Percentiles rank a stretch among this genome's conserved stretches.
These are phyloP conservation scores for Litocranius walleri DNA, from an alignment of 2,113 vertebrate genomes.

Conservation along the genomic window DNA sequence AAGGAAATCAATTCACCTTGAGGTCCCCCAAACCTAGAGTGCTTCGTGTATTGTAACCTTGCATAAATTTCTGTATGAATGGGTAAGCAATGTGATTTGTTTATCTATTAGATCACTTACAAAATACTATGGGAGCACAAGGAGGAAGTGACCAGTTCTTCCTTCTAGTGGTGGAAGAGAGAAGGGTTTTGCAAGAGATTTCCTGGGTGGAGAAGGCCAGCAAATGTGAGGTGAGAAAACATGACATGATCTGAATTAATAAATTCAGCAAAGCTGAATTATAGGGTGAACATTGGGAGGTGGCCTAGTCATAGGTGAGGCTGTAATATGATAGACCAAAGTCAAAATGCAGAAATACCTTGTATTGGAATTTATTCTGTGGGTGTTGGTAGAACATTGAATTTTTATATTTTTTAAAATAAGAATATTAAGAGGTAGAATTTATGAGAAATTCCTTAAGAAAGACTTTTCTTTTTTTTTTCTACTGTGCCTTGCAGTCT, in stretches of 20 bases:
- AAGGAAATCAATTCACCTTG: background rate
- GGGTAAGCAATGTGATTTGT: background rate
- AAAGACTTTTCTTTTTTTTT: background rate
- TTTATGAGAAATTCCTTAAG: conserved; percentile 1
- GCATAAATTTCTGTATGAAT: background rate
- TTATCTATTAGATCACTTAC: background rate
- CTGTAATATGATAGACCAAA: background rate
- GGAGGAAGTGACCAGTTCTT: background rate
- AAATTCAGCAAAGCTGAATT: background rate
- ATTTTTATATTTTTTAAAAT: background rate
- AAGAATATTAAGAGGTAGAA: conserved; percentile 37
- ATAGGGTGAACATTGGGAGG: background rate
- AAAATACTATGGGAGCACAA: background rate
- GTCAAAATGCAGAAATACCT: background rate
- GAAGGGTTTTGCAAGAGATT: background rate
- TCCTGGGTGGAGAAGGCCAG: background rate
- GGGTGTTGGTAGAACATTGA: background rate
- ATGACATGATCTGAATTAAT: background rate
- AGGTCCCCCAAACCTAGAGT: background rate
- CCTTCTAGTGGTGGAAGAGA: background rate
- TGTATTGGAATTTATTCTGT: background rate
- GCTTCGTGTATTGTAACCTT: background rate
- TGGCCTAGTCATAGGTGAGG: background rate
- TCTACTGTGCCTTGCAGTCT: background rate
- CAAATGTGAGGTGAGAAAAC: background rate